Evolutionary conservation across 2,888 invertebrate species (phyloP), one percentile per base, ranked within the genome.

Genomic region (Molanna angustata): DNA sequence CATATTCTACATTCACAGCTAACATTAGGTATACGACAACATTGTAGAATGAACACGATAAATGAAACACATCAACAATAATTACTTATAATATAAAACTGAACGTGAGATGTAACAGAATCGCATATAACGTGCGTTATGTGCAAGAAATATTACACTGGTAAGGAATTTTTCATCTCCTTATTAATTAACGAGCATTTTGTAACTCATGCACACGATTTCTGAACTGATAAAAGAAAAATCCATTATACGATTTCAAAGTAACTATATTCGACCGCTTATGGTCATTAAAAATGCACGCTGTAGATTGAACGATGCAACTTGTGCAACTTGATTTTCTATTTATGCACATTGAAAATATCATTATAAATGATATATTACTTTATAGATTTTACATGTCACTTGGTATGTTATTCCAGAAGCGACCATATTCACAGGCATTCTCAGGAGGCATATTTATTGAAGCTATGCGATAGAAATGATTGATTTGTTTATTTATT

Each of bases 111-210:
- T n/a, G n/a, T n/a, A n/a, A n/a, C n/a, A n/a, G n/a, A n/a, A n/a
- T n/a, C n/a, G n/a, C n/a, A n/a, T n/a, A n/a, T n/a, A n/a, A n/a
- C n/a, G n/a, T n/a, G n/a, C n/a, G n/a, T n/a, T n/a, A n/a, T n/a
- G n/a, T n/a, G n/a, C n/a, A n/a, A n/a, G n/a, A n/a, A n/a, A n/a
- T n/a, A n/a, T n/a, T n/a, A 37, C 3, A 37, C 13, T 17, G 17
- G 33, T 43, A 6, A 21, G 19, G 19, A 42, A 18, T 48, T 48
- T 48, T 48, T 31, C 17, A 37, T 48, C 18, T 40, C 40, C 48
- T 48, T 48, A 48, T 48, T 48, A 48, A 48, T 40, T 40, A 27
- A 27, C n/a, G n/a, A 11, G 13, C 27, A 17, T 44, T 44, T 44
- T 35, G 46, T 35, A 37, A 35, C 16, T n/a, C 16, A 43, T n/a